These are phyloP conservation scores for roundworm (Caenorhabditis elegans) DNA, from an alignment of 1,140 invertebrate species.

Conservation along the genomic window DNA sequence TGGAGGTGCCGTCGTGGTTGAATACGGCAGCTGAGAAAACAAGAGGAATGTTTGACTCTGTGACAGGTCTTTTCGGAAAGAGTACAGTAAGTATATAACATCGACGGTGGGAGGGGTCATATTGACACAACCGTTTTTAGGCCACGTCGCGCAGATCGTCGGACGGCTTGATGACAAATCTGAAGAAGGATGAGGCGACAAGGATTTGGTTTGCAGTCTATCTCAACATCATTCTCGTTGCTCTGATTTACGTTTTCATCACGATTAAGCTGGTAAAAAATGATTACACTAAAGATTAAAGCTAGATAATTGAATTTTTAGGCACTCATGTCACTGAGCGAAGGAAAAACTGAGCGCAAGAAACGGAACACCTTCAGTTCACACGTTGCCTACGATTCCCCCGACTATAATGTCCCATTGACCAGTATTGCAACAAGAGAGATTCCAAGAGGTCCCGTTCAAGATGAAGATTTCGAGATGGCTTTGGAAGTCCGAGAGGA, in stretches of 20 bases:
- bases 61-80: background rate
- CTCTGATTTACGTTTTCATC: conserved; percentile 3
- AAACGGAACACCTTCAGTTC: background rate
- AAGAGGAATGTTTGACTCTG: conserved; percentile 18
- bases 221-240: background rate
- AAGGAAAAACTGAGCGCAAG: background rate
- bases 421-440: background rate
- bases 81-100: background rate
- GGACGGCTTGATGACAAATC: background rate
- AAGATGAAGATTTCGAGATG: background rate
- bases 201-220: conserved; percentile 15
- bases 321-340: background rate
- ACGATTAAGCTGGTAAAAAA: conserved; percentile 4
- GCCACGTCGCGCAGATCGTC: background rate
- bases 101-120: background rate
- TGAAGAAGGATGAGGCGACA: conserved; percentile 3
- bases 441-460: background rate
- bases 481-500: background rate
- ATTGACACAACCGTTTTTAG: background rate
- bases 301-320: background rate
- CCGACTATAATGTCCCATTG: background rate
- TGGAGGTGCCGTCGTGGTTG: background rate
- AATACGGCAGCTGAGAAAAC: conserved; percentile 23
- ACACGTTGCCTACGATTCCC: background rate
- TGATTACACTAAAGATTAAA: background rate